Base-by-base conservation (phyloP, 2,888 invertebrate genomes). In the Odontothrips loti region DNA sequence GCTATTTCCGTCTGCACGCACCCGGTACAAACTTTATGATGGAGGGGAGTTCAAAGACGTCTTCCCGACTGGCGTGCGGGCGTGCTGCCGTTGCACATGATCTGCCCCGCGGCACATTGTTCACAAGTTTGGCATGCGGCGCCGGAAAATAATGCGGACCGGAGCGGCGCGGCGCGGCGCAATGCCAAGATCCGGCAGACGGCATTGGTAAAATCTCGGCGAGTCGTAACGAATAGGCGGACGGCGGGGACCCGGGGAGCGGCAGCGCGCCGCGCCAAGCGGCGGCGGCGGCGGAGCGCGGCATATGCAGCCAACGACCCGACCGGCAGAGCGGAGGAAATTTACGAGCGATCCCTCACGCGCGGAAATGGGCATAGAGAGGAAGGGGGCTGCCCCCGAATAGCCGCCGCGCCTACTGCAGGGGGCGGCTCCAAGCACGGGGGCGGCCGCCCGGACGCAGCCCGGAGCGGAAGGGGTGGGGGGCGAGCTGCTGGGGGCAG, bases 261-360 rank as follows among this genome's bases (percentile, higher is more conserved):
- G 34, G 34, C 34, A 43, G 58, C 58, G 51, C 15, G 51, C 48
- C 10, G 51, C 51, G 51, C 51, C 51, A 20, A 51, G 51, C 51
- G 51, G 51, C n/a, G n/a, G n/a, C n/a, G n/a, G n/a, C n/a, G 48
- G 9, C 48, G 12, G 48, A 11, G 51, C 11, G 68, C 68, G 68
- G 68, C 68, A 75, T 75, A 75, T 75, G 68, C 27, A 75, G 68
- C 68, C 68, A 75, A 75, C 68, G 68, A 75, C 68, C 23, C 23
- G 10, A 11, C 58, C 58, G 12, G 68, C 68, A 43, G 6, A 43
- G 34, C 34, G 34, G 34, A 43, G 3, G 27, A 75, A 75, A 75
- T 23, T 75, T 75, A 75, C 68, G 68, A 75, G 27, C 68, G 68
- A 75, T 75, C 68, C 68, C 68, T 75, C 68, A 11, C 68, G n/a